These are phyloP conservation scores for Crambe crambe DNA, from an alignment of 37 sponge, comb jelly and placozoan genomes.

Conservation along the genomic window DNA sequence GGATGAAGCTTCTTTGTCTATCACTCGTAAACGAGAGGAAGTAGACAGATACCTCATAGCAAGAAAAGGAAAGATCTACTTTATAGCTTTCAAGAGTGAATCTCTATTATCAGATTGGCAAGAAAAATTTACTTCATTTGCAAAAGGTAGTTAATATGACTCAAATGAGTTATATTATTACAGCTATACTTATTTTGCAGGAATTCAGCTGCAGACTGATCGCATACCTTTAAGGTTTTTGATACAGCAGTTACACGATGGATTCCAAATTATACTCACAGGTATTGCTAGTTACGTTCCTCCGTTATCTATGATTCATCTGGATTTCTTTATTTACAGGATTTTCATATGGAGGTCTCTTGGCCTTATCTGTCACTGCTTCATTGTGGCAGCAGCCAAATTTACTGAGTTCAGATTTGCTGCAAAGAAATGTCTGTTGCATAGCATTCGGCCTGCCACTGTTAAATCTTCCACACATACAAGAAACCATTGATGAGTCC, in stretches of 20 bases:
- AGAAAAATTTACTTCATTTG: constrained; percentile 3
- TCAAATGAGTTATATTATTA: too few species aligned
- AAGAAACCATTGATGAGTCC: neutral
- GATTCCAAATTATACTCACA: constrained; percentile 6
- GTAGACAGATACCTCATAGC: constrained; percentile 17
- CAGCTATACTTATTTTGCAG: constrained; percentile 3
- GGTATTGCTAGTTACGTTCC: neutral
- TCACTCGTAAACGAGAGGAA: neutral
- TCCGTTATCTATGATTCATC: too few species aligned
- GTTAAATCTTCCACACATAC: neutral
- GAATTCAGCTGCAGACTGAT: neutral
- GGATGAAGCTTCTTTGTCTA: constrained; percentile 13
- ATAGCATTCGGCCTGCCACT: constrained; percentile 28
- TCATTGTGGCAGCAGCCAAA: neutral
- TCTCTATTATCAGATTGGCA: constrained; percentile 6
- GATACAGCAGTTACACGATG: neutral
- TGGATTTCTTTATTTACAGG: too few species aligned
- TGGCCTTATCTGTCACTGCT: neutral
- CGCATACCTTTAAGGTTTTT: constrained; percentile 16
- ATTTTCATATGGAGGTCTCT: constrained; percentile 22
- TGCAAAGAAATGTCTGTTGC: neutral
- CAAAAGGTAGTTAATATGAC: constrained; percentile 6
- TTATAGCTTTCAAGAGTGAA: constrained; percentile 19
- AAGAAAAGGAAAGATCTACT: neutral
- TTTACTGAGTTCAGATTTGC: constrained; percentile 8